These are phyloP conservation scores for Chiloscyllium plagiosum DNA, from an alignment of 2,113 vertebrate genomes.

Conservation along the genomic window DNA sequence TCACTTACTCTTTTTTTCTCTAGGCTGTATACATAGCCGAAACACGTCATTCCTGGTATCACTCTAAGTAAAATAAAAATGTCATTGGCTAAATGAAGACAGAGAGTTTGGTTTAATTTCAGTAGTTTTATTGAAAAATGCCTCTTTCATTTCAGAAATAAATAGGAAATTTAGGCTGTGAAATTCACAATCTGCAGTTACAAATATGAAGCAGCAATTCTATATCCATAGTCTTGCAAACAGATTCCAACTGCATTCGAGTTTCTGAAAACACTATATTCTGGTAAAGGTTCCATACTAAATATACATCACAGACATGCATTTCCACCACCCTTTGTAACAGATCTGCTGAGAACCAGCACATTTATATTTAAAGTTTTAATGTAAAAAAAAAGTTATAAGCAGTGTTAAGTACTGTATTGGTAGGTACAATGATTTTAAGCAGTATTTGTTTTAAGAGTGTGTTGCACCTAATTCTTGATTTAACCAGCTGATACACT, in stretches of 20 bases:
- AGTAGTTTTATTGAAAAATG: slow-evolving; percentile 99
- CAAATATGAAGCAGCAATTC: slow-evolving; percentile 86
- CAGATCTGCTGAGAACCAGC: slow-evolving; percentile 72
- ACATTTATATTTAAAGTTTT: slow-evolving; percentile 15
- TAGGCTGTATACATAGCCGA: background rate
- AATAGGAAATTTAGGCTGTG: slow-evolving; percentile 98
- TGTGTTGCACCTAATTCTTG: slow-evolving; percentile 47
- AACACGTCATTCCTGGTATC: background rate
- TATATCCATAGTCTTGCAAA: slow-evolving; percentile 87
- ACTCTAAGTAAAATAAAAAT: background rate
- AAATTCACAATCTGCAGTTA: slow-evolving; percentile 98
- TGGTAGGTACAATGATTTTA: slow-evolving; percentile 57
- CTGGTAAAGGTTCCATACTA: slow-evolving; percentile 76
- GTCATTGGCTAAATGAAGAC: background rate
- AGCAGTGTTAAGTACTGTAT: slow-evolving; percentile 63
- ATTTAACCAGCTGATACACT: slow-evolving; percentile 49
- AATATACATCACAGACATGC: slow-evolving; percentile 98
- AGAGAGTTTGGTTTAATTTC: slow-evolving; percentile 53
- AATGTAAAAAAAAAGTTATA: slow-evolving; percentile 61
- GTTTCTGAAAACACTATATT: slow-evolving; percentile 84
- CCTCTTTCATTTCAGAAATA: slow-evolving; percentile 99
- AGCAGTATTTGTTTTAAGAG: slow-evolving; percentile 52
- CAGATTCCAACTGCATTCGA: slow-evolving; percentile 84
- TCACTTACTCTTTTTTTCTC: background rate
- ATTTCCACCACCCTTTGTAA: slow-evolving; percentile 73